Conservation (phyloP, 2,888 invertebrate species). For the Steinernema carpocapsae region DNA sequence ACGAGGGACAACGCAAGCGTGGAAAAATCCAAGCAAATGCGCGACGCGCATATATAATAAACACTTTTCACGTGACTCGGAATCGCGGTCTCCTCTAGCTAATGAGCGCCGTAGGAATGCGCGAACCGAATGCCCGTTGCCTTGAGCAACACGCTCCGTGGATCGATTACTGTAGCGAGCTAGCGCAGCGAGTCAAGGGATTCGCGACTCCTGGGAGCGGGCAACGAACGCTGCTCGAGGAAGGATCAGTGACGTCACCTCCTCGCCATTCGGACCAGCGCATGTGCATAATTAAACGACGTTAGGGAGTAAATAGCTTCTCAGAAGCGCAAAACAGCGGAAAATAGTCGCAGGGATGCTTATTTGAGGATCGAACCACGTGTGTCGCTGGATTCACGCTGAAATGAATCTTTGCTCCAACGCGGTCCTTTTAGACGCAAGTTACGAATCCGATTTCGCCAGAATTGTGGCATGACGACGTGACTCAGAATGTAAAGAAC, state of each 20-base stretch:
- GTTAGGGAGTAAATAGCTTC: slow-evolving; percentile 18
- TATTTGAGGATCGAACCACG: not conserved
- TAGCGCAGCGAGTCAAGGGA: not conserved
- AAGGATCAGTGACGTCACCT: slow-evolving; percentile 32
- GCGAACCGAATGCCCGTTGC: slow-evolving; percentile 13
- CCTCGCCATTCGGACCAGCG: not conserved
- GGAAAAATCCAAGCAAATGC: slow-evolving; percentile 7
- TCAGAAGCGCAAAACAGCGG: slow-evolving; percentile 11
- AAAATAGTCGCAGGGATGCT: slow-evolving; percentile 10
- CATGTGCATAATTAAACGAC: slow-evolving; percentile 25
- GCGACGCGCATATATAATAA: slow-evolving; percentile 27
- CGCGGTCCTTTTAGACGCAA: not conserved
- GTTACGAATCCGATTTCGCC: too few species aligned
- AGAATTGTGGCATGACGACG: not conserved
- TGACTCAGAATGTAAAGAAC: slow-evolving; percentile 15
- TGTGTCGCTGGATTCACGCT: not conserved
- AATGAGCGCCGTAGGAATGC: slow-evolving; percentile 24
- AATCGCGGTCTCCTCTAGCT: slow-evolving; percentile 13
- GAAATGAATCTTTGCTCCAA: slow-evolving; percentile 4
- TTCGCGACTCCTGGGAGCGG: not conserved
- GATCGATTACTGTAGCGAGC: slow-evolving; percentile 29
- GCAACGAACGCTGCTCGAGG: not conserved
- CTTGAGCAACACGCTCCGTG: slow-evolving; percentile 13
- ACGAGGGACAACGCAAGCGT: slow-evolving; percentile 6
- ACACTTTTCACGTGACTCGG: slow-evolving; percentile 28